Base-by-base conservation (phyloP, 1,140 invertebrate genomes). In the Pectinophora gossypiella region DNA sequence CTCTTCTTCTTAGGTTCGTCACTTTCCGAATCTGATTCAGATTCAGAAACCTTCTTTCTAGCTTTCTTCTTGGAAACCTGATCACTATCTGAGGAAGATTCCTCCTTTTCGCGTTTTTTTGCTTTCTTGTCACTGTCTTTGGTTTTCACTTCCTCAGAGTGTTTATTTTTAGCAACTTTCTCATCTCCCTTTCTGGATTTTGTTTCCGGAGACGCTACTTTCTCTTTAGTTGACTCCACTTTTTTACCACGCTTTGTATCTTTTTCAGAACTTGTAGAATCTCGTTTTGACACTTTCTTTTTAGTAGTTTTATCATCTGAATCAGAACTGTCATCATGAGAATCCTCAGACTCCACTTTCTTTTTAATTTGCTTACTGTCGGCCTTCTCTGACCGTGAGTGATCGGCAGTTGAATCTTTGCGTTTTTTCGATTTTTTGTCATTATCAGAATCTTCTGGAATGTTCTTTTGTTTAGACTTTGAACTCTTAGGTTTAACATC, bases 11-110 rank as follows among this genome's bases (percentile, higher is more conserved):
- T 88, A 50, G 85, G 85, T 61, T 88, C 85, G 51, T 89, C 87
- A 55, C 85, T 88, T 7, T 89, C 87, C 3, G 87, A 89, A 20
- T 89, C 87, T 0, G 86, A 88, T 19, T 85, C 82, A 1, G 84
- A 85, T 13, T 86, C 87, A 0, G 87, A 85, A 22, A 81, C 81
- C 57, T 87, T 88, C 75, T 89, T 88, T 50, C 65, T 76, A 12
- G 82, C 59, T 61, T 88, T 89, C 61, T 89, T 89, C 63, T 88
- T 89, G 5, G 84, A 63, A 13, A 87, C 89, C 48, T 90, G 90
- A 44, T 91, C 91, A 64, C 90, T 91, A 23, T 91, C 91, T 2
- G 91, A 91, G 12, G 91, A 92, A 20, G 90, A 90, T 12, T 91
- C 90, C 77, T 90, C 87, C 87, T 91, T 88, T 88, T 92, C 78